Evolutionary conservation across 2,113 vertebrate species (phyloP), one percentile per base, ranked within the genome.

Genomic region (Nettapus auritus): DNA sequence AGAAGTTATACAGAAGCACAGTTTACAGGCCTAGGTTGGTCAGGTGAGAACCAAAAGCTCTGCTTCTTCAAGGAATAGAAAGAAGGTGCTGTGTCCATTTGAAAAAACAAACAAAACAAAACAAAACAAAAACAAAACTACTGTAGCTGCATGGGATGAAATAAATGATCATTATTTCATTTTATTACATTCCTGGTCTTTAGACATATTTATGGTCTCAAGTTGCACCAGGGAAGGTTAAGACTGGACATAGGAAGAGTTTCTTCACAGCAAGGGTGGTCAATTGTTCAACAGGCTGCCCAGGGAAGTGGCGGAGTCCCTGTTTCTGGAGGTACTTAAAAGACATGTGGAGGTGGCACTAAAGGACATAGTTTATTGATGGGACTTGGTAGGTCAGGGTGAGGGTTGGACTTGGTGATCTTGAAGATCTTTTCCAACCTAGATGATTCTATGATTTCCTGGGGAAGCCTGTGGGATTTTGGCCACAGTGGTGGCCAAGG

Each of bases 381-480:
- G 55, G 17, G 55, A 33, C 55, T 33, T 3, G 31, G 29, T 11
- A 19, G 55, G 55, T 33, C 16, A 57, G 25, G 55, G 8, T 57
- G 55, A 20, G 19, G 53, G 8, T 56, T 56, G 53, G 28, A 56
- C 53, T 31, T 31, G 28, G 28, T 56, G 55, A 57, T 57, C 16
- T 31, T 57, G 31, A 57, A 33, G 55, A 19, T 33, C 55, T 57
- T 57, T 33, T 33, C 55, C 55, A 57, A 57, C 29, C 55, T 33
- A 57, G 15, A 57, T 57, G 31, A 33, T 40, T 40, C 23, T 57
- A 21, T 20, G 29, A 31, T 57, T 57, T 6, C 8, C 19, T 59
- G 31, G 11, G 22, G 12, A 13, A 1, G 42, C 6, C 0, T 13
- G 11, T 5, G 22, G 26, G n/a, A 67, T 56, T 85, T 73, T 56